Conservation (phyloP, 2,888 invertebrate species). For the Anodontia alba region DNA sequence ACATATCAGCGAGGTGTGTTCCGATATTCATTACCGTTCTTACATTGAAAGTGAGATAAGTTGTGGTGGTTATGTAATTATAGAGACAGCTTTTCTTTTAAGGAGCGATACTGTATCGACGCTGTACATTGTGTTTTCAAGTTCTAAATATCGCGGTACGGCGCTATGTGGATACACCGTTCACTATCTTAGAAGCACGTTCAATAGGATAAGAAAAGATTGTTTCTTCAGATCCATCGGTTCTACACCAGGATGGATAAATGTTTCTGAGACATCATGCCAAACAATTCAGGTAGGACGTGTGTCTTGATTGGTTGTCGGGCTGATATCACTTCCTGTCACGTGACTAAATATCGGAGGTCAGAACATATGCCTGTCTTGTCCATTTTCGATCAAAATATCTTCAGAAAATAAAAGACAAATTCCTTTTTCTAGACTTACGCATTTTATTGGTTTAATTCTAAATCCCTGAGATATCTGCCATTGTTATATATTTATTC, state of each 20-base stretch:
- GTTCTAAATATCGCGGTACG: neutral
- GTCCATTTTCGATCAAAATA: too few species aligned
- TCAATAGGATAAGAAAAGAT: neutral
- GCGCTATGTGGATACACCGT: neutral
- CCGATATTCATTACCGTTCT: neutral
- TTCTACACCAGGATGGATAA: neutral
- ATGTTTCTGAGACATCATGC: neutral
- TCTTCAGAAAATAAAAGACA: too few species aligned
- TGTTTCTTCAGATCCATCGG: neutral
- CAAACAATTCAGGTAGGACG: neutral
- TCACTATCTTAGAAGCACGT: neutral
- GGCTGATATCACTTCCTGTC: too few species aligned
- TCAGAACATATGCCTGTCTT: too few species aligned
- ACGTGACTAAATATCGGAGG: too few species aligned
- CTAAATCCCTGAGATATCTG: too few species aligned
- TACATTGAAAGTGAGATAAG: neutral
- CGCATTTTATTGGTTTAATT: too few species aligned
- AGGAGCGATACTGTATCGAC: neutral
- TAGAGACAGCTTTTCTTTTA: neutral
- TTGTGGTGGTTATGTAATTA: neutral
- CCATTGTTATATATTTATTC: too few species aligned
- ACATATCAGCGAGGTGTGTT: neutral
- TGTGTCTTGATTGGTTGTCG: too few species aligned
- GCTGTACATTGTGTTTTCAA: neutral
- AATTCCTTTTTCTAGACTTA: too few species aligned